A percentile compares a stretch with the other conserved stretches of the same genome.
phyloP scores from a whole-genome alignment of 2,888 invertebrate genomes.

The Sthenelais limicola region DNA sequence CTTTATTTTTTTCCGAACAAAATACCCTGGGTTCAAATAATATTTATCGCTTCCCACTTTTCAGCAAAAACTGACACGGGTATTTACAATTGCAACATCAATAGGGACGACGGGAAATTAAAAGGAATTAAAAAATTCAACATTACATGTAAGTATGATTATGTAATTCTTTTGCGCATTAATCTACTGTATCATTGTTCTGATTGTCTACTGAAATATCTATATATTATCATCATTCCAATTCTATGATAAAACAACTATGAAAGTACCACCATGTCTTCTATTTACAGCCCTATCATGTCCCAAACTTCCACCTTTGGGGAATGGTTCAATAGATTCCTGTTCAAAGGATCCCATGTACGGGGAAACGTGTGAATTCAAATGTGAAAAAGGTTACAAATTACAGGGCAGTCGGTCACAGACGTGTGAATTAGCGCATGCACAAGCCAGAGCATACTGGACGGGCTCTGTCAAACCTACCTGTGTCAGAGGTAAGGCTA shows the following conservation, averaged over 20 bases:
- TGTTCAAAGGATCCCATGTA: slow-evolving; percentile 32
- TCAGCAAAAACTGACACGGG: slow-evolving; percentile 36
- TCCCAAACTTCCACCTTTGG: not conserved
- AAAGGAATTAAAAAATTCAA: slow-evolving; percentile 46
- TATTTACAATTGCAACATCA: slow-evolving; percentile 41
- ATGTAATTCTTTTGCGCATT: too few species aligned
- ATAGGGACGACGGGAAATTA: slow-evolving; percentile 9
- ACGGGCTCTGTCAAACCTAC: slow-evolving; percentile 22
- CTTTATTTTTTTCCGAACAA: not conserved
- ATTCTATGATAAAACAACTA: too few species aligned
- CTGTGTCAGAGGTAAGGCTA: slow-evolving; percentile 19
- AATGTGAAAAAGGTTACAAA: slow-evolving; percentile 3
- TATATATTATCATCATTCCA: too few species aligned
- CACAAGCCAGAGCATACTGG: slow-evolving; percentile 23
- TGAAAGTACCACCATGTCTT: too few species aligned
- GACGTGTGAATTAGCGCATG: slow-evolving; percentile 8
- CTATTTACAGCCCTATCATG: slow-evolving; percentile 27
- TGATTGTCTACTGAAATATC: too few species aligned
- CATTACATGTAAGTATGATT: slow-evolving; percentile 48
- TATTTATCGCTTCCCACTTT: not conserved
- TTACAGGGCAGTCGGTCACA: slow-evolving; percentile 25
- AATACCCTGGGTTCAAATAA: too few species aligned
- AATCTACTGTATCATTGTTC: too few species aligned
- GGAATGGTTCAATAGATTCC: not conserved
- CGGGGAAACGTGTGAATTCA: slow-evolving; percentile 22